Base-by-base conservation (phyloP, 2,888 invertebrate genomes). In the Cyrtodaria siliqua region DNA sequence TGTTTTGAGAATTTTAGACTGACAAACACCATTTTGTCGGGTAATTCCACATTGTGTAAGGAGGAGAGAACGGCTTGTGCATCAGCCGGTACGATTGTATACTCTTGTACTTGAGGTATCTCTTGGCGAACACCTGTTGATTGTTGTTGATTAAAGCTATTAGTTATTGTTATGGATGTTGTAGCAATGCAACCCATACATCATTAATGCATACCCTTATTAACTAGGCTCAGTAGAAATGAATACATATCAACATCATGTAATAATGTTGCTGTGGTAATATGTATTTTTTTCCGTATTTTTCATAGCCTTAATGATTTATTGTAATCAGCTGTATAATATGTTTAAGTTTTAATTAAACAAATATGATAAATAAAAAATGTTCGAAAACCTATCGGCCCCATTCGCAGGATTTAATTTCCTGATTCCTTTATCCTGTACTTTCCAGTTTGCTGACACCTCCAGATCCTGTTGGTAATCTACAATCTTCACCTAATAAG, bases 391-490 rank as follows among this genome's bases (percentile, higher is more conserved):
- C 84, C 80, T 33, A 84, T 64, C 20, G 76, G n/a, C n/a, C 82
- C 79, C 79, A 80, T 33, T 44, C 29, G 60, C 84, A 84, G n/a
- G 67, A 47, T 6, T 72, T 49, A 29, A 80, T 68, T 18, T 53
- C n/a, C 76, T n/a, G 82, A 80, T 33, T 33, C n/a, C 84, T n/a
- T 57, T 69, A 68, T 84, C 84, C 14, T n/a, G n/a, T 0, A 79
- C 71, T 6, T 56, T 29, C 80, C 82, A 84, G 40, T 63, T 69
- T n/a, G 66, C 76, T 18, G 42, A n/a, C 4, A 84, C 44, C 1
- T 40, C 50, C n/a, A 49, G 24, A 16, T 49, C 52, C 20, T 61
- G 52, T 56, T 82, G 80, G 53, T 44, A 76, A 62, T 80, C 74
- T 44, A 76, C 18, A n/a, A 59, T 84, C 82, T 24, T 64, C 52